Conservation (phyloP, 1,140 invertebrate genomes). For the Pseudoatta argentina region DNA sequence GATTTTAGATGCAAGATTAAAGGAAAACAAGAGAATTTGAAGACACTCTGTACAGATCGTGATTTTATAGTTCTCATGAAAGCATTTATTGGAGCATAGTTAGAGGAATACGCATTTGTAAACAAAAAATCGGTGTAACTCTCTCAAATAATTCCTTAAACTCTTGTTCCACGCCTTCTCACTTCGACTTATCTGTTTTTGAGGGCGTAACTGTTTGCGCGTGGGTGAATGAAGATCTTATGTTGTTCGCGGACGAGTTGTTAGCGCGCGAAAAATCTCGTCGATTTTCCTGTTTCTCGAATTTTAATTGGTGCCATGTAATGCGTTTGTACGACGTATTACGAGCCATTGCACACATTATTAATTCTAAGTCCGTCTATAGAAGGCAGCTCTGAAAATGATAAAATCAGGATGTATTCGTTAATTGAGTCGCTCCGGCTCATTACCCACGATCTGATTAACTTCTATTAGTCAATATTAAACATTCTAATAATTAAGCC, state of each 20-base stretch:
- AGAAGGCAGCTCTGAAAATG: slow-evolving; percentile 4
- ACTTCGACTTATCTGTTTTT: slow-evolving; percentile 22
- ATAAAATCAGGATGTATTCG: slow-evolving; percentile 13
- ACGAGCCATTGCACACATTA: slow-evolving; percentile 33
- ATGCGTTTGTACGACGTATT: slow-evolving; percentile 39
- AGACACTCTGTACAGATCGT: not conserved
- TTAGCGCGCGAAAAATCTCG: slow-evolving; percentile 26
- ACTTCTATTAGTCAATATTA: not conserved
- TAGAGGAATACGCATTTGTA: slow-evolving; percentile 35
- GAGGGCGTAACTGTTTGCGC: slow-evolving; percentile 48
- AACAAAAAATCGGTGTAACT: slow-evolving; percentile 56
- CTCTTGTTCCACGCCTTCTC: slow-evolving; percentile 8
- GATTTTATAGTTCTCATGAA: slow-evolving; percentile 19
- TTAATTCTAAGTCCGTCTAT: slow-evolving; percentile 39
- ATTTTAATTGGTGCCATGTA: slow-evolving; percentile 52
- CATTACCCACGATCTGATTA: slow-evolving; percentile 2
- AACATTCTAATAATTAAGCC: slow-evolving; percentile 8
- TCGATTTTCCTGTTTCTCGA: slow-evolving; percentile 30
- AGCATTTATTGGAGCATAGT: slow-evolving; percentile 46
- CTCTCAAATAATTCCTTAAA: slow-evolving; percentile 29
- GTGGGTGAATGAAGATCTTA: slow-evolving; percentile 56
- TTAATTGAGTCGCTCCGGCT: slow-evolving; percentile 11
- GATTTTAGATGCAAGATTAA: not conserved
- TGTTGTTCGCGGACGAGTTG: slow-evolving; percentile 30
- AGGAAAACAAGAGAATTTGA: not conserved